Evolutionary conservation across 1,140 invertebrate genomes (phyloP).

Genomic region (Probaryconus sp.): DNA sequence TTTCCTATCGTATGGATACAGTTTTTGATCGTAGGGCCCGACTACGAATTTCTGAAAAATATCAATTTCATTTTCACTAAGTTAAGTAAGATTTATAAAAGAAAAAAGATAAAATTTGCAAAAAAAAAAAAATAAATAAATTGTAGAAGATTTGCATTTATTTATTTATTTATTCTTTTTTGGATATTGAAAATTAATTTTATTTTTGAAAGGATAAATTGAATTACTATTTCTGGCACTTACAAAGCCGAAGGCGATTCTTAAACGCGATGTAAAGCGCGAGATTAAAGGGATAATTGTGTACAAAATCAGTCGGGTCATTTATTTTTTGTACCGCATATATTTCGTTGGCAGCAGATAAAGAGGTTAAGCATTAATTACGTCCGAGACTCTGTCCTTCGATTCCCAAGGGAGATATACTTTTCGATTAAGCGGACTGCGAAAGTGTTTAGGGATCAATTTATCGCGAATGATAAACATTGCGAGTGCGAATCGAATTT

Average conservation of each 20-base stretch:
- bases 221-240: too few relatives aligned
- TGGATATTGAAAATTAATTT: too few relatives aligned
- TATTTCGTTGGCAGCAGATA: conserved; percentile 29
- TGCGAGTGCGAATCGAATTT: too few relatives aligned
- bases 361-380: conserved; percentile 45
- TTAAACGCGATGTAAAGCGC: neutral
- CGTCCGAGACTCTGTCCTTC: conserved; percentile 8
- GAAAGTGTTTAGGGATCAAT: conserved; percentile 39
- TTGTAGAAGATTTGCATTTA: too few relatives aligned
- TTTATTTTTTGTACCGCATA: conserved; percentile 39
- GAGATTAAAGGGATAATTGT: conserved; percentile 37
- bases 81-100: too few relatives aligned
- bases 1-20: conserved; percentile 87
- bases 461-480: conserved; percentile 36
- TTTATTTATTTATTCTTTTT: too few relatives aligned
- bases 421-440: conserved; percentile 37
- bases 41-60: conserved; percentile 82
- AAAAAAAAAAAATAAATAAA: too few relatives aligned
- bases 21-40: conserved; percentile 80
- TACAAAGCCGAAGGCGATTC: too few relatives aligned
- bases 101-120: too few relatives aligned
- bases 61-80: too few relatives aligned
- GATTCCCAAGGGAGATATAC: conserved; percentile 30
- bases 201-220: too few relatives aligned
- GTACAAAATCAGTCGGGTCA: conserved; percentile 26